These are phyloP conservation scores for Xestia sexstrigata DNA, from an alignment of 2,888 invertebrate species.

Conservation along the genomic window DNA sequence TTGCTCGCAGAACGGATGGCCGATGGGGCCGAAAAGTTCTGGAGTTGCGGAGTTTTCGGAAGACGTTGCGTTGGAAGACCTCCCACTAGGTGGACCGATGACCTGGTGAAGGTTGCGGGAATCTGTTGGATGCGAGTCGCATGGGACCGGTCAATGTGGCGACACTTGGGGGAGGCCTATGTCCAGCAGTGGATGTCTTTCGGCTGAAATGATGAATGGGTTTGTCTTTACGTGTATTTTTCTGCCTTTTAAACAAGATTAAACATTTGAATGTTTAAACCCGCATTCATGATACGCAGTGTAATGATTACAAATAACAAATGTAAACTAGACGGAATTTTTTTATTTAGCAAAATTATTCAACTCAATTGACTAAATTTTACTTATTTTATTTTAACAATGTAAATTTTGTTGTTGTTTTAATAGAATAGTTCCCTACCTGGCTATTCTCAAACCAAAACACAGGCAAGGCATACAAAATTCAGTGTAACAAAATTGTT, in stretches of 20 bases:
- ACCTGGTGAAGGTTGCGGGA: no score
- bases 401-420: background rate
- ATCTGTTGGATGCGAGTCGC: no score
- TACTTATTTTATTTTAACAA: background rate
- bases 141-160: no score
- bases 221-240: slow-evolving; percentile 9
- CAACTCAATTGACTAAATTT: background rate
- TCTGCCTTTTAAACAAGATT: background rate
- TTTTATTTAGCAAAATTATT: background rate
- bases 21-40: no score
- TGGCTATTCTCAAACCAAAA: background rate
- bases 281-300: slow-evolving; percentile 6
- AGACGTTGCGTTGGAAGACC: no score
- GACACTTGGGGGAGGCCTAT: no score
- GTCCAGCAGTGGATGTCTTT: no score
- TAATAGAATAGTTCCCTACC: no score
- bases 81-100: no score
- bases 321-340: background rate
- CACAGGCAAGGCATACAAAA: slow-evolving; percentile 9
- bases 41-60: no score
- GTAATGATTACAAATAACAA: background rate
- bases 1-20: no score
- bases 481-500: slow-evolving; percentile 29
- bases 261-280: slow-evolving; percentile 11
- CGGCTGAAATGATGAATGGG: no score